phyloP scores from a whole-genome alignment of 2,113 vertebrate species.

The Zosterops pallidus region DNA sequence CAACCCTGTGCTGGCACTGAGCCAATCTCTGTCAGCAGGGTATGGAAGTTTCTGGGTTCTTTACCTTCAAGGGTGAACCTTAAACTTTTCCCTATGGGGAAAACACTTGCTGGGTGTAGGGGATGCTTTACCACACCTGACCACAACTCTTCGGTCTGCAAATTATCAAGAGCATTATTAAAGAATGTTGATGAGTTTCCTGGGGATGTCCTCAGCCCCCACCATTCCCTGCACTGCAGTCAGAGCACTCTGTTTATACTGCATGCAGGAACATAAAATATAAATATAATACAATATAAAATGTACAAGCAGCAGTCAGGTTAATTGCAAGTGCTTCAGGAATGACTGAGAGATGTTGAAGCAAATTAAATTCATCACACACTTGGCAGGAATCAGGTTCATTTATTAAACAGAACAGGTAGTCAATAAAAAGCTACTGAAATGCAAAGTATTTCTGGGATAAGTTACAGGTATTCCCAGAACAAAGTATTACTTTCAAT shows the following conservation, averaged over 20 bases:
- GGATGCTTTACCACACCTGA: too few species aligned
- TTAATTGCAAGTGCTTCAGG: neutral
- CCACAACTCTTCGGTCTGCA: accelerated
- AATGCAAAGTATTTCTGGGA: constrained; percentile 8
- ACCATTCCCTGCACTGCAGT: neutral
- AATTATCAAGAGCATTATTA: accelerated
- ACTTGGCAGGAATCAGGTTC: neutral
- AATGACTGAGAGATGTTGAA: neutral
- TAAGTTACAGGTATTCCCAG: constrained; percentile 1
- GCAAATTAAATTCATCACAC: neutral
- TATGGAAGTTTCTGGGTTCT: too few species aligned
- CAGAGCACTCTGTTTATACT: neutral
- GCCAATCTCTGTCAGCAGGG: too few species aligned
- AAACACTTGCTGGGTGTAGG: too few species aligned
- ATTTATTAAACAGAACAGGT: neutral
- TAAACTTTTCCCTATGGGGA: too few species aligned
- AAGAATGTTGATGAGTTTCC: accelerated
- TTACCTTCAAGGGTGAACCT: too few species aligned
- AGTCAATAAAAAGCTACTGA: constrained; percentile 32
- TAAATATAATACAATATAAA: neutral
- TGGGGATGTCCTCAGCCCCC: neutral
- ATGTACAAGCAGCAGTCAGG: neutral
- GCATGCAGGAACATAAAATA: neutral
- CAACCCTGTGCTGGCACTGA: too few species aligned
- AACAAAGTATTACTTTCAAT: constrained; percentile 4